phyloP scores from a whole-genome alignment of 2,113 vertebrate species.

The Puntigrus tetrazona region DNA sequence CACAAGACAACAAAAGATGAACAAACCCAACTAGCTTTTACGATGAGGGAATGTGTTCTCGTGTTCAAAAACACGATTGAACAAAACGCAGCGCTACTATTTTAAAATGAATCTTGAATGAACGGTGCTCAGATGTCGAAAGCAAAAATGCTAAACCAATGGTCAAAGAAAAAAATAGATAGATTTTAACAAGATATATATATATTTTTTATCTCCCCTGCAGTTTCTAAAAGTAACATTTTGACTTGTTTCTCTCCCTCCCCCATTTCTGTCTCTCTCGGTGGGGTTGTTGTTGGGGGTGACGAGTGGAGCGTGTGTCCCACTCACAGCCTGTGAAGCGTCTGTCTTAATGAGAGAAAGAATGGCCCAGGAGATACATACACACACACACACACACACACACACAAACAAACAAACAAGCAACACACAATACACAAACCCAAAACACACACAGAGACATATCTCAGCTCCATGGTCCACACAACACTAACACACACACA shows the following conservation, averaged over 20 bases:
- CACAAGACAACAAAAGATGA: constrained; percentile 28
- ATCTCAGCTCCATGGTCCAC: not conserved
- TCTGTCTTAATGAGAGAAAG: constrained; percentile 86
- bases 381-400: constrained; percentile 52
- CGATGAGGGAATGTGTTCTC: not conserved
- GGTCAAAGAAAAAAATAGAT: not conserved
- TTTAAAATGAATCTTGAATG: not conserved
- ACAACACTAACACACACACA: constrained; percentile 45
- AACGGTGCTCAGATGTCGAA: not conserved
- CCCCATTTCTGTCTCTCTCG: constrained; percentile 39
- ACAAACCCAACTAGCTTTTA: constrained; percentile 16
- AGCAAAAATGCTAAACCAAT: not conserved
- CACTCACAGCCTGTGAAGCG: constrained; percentile 89
- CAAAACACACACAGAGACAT: constrained; percentile 11
- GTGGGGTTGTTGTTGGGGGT: constrained; percentile 82
- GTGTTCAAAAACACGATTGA: not conserved
- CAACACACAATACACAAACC: not conserved
- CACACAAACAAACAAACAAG: constrained; percentile 40
- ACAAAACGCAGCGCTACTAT: not conserved
- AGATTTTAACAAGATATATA: not conserved
- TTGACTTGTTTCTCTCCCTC: constrained; percentile 23
- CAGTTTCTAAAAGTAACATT: not conserved
- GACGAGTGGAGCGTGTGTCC: constrained; percentile 90
- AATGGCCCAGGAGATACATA: constrained; percentile 39
- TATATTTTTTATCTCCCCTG: not conserved